Evolutionary conservation across 2,888 invertebrate species (phyloP), one percentile per base, ranked within the genome.

Genomic region (Rotaria magnacalcarata): DNA sequence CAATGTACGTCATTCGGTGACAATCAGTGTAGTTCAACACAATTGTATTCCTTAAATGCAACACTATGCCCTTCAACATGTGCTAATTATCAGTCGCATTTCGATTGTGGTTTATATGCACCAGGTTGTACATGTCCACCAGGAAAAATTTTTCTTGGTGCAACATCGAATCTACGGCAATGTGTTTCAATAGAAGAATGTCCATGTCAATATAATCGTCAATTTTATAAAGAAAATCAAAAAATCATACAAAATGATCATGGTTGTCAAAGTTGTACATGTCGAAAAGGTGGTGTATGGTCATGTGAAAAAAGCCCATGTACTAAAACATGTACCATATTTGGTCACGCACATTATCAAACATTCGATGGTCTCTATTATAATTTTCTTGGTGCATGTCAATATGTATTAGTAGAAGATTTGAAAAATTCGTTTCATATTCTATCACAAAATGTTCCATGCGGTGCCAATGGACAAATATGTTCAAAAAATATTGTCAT

Each of bases 91-190:
- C 89, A 89, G 80, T 87, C 87, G 52, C 88, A 88, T 4, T 90
- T 90, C 8, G 87, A 87, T 89, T 91, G 91, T 88, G 88, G 88
- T 47, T 87, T 90, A 24, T 34, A 91, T 89, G 96, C 96, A 89
- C 94, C 95, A 90, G 96, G 96, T 0, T 96, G 96, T 90, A 95
- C 95, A 87, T 96, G 96, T 89, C 95, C 95, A 0, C 92, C 93
- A 43, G 96, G 95, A 84, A 93, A 94, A 92, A 93, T 94, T 0
- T 90, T 96, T 74, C 94, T 95, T 89, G 94, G 94, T 7, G 93
- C 93, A 60, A 88, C 88, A 87, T 54, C 21, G 21, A 3, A 54
- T 54, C 54, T 21, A 14, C 87, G 88, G 87, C 90, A 90, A 86
- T 96, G 96, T 89, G 93, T 96, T 5, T 90, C 91, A 88, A 93